Conservation (phyloP, 2,113 vertebrate species). For the Sphyrna mokarran region DNA sequence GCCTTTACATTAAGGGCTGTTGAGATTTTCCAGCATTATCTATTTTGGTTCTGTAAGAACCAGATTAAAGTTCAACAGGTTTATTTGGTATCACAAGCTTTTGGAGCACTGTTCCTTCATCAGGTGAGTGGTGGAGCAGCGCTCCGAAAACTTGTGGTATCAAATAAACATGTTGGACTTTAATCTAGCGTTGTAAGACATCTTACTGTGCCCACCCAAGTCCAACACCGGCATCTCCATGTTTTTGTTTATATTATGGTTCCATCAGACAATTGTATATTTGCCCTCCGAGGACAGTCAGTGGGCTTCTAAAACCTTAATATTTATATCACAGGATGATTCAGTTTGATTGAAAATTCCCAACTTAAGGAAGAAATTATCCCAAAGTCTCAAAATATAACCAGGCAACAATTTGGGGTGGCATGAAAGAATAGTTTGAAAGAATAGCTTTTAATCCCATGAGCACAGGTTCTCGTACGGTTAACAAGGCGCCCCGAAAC, state of each 20-base stretch:
- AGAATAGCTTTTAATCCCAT: not conserved
- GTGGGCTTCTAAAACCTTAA: not conserved
- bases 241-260: not conserved
- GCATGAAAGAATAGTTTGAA: not conserved
- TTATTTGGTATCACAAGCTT: too few relatives aligned
- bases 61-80: too few relatives aligned
- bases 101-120: too few relatives aligned
- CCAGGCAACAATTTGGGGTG: not conserved
- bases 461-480: not conserved
- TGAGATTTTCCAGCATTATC: too few relatives aligned
- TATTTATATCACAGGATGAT: not conserved
- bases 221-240: too few relatives aligned
- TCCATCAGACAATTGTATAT: not conserved
- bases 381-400: not conserved
- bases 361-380: not conserved
- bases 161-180: too few relatives aligned
- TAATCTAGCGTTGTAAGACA: too few relatives aligned
- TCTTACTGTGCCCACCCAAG: too few relatives aligned
- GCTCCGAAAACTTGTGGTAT: too few relatives aligned
- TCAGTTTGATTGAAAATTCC: conserved; percentile 8
- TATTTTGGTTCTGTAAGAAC: too few relatives aligned
- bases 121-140: too few relatives aligned
- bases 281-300: not conserved
- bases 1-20: not conserved
- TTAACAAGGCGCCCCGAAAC: not conserved